Base-by-base conservation (phyloP, 2,113 vertebrate species). In the Cyrtonyx montezumae region DNA sequence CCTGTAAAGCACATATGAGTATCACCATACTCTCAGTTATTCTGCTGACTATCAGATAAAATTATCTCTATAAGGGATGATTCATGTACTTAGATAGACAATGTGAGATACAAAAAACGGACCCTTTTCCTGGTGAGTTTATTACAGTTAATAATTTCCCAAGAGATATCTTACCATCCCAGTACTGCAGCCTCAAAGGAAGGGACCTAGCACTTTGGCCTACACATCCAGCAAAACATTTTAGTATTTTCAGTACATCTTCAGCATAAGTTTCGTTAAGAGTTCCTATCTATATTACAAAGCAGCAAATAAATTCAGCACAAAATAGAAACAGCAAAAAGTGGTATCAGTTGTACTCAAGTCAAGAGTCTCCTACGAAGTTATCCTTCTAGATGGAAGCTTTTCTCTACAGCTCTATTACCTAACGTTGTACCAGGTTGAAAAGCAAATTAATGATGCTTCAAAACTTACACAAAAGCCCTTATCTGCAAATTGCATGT, bases 401-500 rank as follows among this genome's bases (percentile, higher is more conserved):
- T 42, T 67, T 61, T 88, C 19, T 26, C 56, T 92, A 77, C 87
- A 91, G 80, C 62, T 75, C n/a, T 83, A 34, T 12, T 42, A 48
- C 26, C 20, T 19, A 32, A 22, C 22, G 23, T 9, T 63, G 34
- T 16, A 32, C 15, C 16, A 18, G 15, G 32, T 19, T 6, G n/a
- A 81, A 28, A 20, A 25, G 4, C 12, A 84, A 78, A 55, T 20
- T 10, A 63, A 48, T 7, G 17, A 48, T 22, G 30, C 30, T 77
- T 87, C 77, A 75, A 48, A 87, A 66, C 9, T 3, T 9, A 16
- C 37, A 61, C 21, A 42, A 1, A 21, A 28, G 26, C 2, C 1
- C 18, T 68, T 17, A 8, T 28, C 68, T 36, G 51, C 65, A 4
- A 49, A 56, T 37, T 26, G 28, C 43, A 17, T 0, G 2, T 2